phyloP scores from a whole-genome alignment of 2,113 vertebrate species.

The Macrotis lagotis region DNA sequence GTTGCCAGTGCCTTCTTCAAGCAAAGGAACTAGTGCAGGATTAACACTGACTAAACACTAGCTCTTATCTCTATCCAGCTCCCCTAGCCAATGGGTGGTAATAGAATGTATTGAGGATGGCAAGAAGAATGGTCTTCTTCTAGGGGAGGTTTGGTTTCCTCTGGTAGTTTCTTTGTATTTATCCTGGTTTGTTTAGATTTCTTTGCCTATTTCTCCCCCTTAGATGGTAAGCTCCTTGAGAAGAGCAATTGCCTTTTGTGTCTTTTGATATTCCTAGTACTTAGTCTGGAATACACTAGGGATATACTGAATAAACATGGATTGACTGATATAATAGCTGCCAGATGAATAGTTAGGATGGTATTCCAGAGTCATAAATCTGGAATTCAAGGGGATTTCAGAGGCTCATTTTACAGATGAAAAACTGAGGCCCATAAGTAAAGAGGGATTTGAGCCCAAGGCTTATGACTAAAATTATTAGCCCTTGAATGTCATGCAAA shows the following conservation, averaged over 20 bases:
- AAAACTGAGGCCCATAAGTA: neutral
- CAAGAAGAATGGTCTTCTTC: neutral
- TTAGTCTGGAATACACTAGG: neutral
- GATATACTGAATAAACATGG: neutral
- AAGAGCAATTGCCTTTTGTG: neutral
- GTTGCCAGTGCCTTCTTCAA: too few species aligned
- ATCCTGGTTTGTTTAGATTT: neutral
- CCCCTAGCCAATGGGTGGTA: too few species aligned
- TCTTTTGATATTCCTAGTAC: neutral
- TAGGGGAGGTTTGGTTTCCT: neutral
- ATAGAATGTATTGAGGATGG: neutral
- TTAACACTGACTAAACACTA: neutral
- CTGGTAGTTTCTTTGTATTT: neutral
- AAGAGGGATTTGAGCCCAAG: neutral
- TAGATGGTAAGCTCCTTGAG: neutral
- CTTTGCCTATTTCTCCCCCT: neutral
- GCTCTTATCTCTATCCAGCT: neutral
- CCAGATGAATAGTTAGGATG: neutral
- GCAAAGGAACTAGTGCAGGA: neutral
- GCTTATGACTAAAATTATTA: neutral
- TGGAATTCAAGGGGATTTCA: neutral
- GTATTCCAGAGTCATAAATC: neutral
- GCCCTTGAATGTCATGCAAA: neutral
- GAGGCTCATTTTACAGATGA: neutral
- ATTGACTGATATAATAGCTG: neutral